A percentile compares a stretch with the other conserved stretches of the same genome.
Evolutionary conservation across 2,888 invertebrate species (phyloP).

Genomic region (Cordylochernes scorpioides): DNA sequence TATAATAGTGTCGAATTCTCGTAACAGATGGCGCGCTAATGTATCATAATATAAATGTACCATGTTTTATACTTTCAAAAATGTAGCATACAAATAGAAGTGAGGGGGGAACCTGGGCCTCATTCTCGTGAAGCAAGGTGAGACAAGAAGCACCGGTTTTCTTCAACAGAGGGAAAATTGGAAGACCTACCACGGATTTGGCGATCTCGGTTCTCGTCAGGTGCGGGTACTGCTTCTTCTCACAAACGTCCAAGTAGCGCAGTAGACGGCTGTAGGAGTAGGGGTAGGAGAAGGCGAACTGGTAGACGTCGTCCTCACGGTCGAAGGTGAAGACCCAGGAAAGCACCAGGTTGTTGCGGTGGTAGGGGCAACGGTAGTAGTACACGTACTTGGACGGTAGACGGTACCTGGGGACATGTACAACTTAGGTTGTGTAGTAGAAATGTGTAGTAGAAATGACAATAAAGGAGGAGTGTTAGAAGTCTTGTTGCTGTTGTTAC

Average conservation of each 20-base stretch:
- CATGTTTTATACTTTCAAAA: no score
- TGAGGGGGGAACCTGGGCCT: no score
- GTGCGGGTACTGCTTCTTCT: constrained; percentile 25
- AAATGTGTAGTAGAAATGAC: no score
- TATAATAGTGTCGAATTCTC: no score
- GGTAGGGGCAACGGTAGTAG: constrained; percentile 65
- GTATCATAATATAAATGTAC: no score
- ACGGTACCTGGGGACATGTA: constrained; percentile 47
- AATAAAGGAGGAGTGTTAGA: no score
- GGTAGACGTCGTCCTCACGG: constrained; percentile 74
- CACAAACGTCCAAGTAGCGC: constrained; percentile 39
- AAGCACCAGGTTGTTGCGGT: constrained; percentile 59
- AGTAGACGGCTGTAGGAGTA: constrained; percentile 81
- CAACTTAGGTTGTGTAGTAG: no score
- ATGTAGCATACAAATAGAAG: no score
- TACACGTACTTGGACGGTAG: constrained; percentile 55
- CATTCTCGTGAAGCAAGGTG: no score
- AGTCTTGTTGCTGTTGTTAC: no score
- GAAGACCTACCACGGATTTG: constrained; percentile 24
- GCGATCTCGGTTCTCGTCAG: constrained; percentile 44
- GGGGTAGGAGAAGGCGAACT: constrained; percentile 74
- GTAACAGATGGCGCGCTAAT: no score
- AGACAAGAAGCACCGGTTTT: no score
- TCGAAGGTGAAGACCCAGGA: constrained; percentile 86
- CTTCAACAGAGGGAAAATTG: background rate